Evolutionary conservation across 2,888 invertebrate genomes (phyloP), one percentile per base, ranked within the genome.

Genomic region (Ennomos quercinarius): DNA sequence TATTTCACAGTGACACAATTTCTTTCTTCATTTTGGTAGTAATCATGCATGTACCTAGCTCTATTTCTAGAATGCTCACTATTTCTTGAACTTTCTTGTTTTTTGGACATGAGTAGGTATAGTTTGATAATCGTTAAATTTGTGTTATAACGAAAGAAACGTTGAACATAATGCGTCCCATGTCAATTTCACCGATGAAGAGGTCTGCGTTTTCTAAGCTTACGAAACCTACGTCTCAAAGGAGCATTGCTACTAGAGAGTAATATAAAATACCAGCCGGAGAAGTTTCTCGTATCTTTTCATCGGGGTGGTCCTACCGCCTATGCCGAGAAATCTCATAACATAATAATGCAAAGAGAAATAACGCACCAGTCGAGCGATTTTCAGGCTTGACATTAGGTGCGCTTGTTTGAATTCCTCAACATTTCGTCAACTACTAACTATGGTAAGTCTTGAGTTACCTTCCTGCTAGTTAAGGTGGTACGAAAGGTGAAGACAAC

Each of bases 221-320:
- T 0, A 92, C 91, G 57, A 92, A 92, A 8, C 90, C 85, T 2
- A 76, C 85, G 1, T 91, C 91, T 87, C 88, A 91, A 9, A 91
- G 74, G 0, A 88, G 84, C 0, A 91, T 89, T 1, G 83, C 45
- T 11, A 35, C n/a, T 50, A 91, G 81, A 0, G 88, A 74, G 68
- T 92, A 92, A 63, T 84, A 89, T 3, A 91, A n/a, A 54, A 57
- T 92, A 92, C 72, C 77, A 81, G 42, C 87, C 84, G 1, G 81
- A 81, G 61, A 91, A 91, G 64, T 92, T 91, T 6, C 70, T 71
- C 0, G 77, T 83, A 11, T 89, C 77, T 1, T 72, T 73, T 91
- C 84, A 55, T 91, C 89, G 0, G 91, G 90, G 52, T 87, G 83
- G 64, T 92, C 91, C 91, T 91, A 92, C 91, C 91, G 91, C 91